These are phyloP conservation scores for Rallus limicola DNA, from an alignment of 2,113 vertebrate species.

Conservation along the genomic window DNA sequence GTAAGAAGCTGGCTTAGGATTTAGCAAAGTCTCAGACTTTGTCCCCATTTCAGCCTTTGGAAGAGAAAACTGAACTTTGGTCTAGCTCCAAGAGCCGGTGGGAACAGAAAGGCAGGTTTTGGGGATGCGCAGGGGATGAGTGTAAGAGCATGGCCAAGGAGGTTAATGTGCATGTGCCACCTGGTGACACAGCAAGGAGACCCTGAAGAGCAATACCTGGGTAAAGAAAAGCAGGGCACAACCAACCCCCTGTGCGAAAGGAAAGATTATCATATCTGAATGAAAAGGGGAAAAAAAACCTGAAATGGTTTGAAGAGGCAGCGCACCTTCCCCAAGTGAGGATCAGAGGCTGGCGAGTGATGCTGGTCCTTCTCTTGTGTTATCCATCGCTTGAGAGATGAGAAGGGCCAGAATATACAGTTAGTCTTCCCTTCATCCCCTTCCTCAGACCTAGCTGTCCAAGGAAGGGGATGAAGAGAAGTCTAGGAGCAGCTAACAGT, in stretches of 20 bases:
- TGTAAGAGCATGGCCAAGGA: rapidly evolving
- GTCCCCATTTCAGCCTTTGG: not conserved
- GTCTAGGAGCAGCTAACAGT: rapidly evolving
- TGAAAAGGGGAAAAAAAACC: not conserved
- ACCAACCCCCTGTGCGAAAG: not conserved
- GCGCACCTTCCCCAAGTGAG: not conserved
- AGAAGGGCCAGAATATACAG: not conserved
- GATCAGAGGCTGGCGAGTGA: not conserved
- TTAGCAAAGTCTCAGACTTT: not conserved
- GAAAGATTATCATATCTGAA: not conserved
- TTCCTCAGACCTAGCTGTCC: too few relatives aligned
- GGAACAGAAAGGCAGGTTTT: not conserved
- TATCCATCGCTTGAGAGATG: not conserved
- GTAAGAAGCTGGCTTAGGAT: not conserved
- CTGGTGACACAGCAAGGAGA: not conserved
- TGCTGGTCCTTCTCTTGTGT: not conserved
- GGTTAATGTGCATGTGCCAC: rapidly evolving
- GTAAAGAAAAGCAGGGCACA: not conserved
- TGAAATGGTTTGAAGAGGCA: not conserved
- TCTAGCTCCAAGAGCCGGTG: not conserved
- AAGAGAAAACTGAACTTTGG: not conserved
- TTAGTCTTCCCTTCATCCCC: too few relatives aligned
- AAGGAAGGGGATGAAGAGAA: not conserved
- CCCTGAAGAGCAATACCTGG: not conserved
- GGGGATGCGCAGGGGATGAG: not conserved